Conservation (phyloP, 1,140 invertebrate genomes). For the Drosophila watanabei region DNA sequence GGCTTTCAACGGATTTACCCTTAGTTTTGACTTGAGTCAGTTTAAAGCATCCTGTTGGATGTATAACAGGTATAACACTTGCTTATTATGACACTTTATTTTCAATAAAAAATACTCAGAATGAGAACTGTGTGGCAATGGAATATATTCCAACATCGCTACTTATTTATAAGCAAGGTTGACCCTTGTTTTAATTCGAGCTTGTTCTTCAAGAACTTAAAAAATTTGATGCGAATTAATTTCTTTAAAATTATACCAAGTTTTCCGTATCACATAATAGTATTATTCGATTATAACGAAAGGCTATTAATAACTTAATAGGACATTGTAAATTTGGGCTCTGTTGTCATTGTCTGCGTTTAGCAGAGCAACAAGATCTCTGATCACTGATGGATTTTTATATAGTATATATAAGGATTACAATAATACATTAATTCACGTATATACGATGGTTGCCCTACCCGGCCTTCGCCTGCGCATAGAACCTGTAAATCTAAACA, state of each 20-base stretch:
- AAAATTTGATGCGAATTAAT: background rate
- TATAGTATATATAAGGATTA: background rate
- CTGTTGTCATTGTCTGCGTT: too few relatives aligned
- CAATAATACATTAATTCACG: too few relatives aligned
- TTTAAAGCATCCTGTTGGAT: background rate
- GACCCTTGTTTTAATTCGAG: background rate
- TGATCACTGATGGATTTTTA: background rate
- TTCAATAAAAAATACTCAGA: background rate
- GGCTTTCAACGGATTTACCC: background rate
- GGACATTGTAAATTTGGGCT: too few relatives aligned
- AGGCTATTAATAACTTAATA: too few relatives aligned
- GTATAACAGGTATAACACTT: background rate
- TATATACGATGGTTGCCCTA: too few relatives aligned
- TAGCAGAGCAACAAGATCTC: background rate
- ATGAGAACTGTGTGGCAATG: background rate
- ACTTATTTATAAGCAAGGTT: background rate
- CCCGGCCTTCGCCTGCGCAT: too few relatives aligned
- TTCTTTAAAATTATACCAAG: background rate
- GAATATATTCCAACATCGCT: background rate
- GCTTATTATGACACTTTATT: background rate
- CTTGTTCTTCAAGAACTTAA: background rate
- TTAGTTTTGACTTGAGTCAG: background rate
- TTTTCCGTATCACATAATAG: background rate
- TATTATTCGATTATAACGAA: background rate
- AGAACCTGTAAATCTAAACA: too few relatives aligned